Evolutionary conservation across 2,797 vertebrate genomes (phyloP), one percentile per base, ranked within the genome.

Genomic region (Acestrorhynchus altus): DNA sequence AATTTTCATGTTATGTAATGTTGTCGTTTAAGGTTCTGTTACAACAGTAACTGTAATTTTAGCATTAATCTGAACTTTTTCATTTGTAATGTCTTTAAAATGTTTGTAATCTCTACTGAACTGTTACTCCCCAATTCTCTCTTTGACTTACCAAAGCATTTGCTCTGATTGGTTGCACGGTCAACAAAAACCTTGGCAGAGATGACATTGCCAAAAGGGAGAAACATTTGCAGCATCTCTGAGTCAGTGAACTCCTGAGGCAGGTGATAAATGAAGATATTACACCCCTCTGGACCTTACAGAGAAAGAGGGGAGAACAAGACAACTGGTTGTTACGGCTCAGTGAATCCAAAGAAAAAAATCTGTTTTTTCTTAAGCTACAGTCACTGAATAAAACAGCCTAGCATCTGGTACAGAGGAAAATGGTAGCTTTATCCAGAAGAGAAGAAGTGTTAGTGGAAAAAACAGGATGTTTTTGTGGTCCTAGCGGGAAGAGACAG

Each of bases 211-310:
- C 97, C 97, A 12, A 98, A 98, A 65, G 97, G 96, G 46, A 98
- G 92, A 87, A 98, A 98, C 97, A 98, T 98, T 93, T 98, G 97
- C 28, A 98, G 94, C 85, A 98, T 96, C 92, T 98, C 97, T 0
- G 95, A 95, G 93, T 98, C 96, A 0, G 96, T 96, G 90, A 98
- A 98, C 92, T 98, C 97, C 90, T 98, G 97, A 57, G 97, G 97
- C 93, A 98, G 94, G 93, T 98, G 97, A 92, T 98, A 98, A 91
- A 98, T 98, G 92, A 98, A 98, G 92, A 98, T 97, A 93, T 98
- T 98, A 86, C 97, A 98, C 85, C 97, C 97, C 57, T 98, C 97
- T 0, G 97, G 97, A 87, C 97, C 97, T 98, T 91, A 1, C 73
- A 40, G 18, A 40, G 18, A 61, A 6, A 56, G 61, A 72, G 81